A percentile compares a stretch with the other conserved stretches of the same genome.
These are phyloP conservation scores for Diaprepes abbreviatus DNA, from an alignment of 2,888 invertebrate genomes.

Conservation along the genomic window DNA sequence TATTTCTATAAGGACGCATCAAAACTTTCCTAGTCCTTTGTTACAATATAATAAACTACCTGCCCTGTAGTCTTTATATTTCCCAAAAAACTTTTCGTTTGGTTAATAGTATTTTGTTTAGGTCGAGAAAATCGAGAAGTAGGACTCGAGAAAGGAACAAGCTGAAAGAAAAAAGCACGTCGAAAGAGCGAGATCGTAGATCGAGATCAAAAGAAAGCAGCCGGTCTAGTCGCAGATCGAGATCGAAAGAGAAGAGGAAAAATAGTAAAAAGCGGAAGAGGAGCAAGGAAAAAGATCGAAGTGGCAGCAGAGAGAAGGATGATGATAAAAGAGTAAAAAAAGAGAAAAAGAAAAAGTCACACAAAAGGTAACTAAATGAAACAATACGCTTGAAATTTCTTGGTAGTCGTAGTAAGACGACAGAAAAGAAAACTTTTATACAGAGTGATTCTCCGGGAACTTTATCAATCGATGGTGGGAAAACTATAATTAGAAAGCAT, in stretches of 20 bases:
- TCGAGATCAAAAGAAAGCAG: constrained; percentile 40
- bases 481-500: too few species aligned
- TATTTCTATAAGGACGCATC: too few species aligned
- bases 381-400: too few species aligned
- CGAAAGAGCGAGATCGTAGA: constrained; percentile 32
- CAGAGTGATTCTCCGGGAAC: too few species aligned
- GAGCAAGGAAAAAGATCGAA: constrained; percentile 23
- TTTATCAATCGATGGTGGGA: too few species aligned
- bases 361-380: constrained; percentile 68
- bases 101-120: too few species aligned
- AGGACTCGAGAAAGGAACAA: constrained; percentile 49
- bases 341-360: constrained; percentile 68
- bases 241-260: constrained; percentile 40
- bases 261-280: constrained; percentile 31
- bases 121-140: constrained; percentile 57
- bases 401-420: too few species aligned
- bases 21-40: too few species aligned
- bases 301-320: constrained; percentile 53
- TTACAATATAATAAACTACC: too few species aligned
- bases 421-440: too few species aligned
- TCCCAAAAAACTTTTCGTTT: neutral
- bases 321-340: constrained; percentile 54
- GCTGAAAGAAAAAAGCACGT: constrained; percentile 34
- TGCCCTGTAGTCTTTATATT: too few species aligned
- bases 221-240: constrained; percentile 35